Evolutionary conservation across 2,888 invertebrate species (phyloP).

Genomic region (Leucophenga montana): DNA sequence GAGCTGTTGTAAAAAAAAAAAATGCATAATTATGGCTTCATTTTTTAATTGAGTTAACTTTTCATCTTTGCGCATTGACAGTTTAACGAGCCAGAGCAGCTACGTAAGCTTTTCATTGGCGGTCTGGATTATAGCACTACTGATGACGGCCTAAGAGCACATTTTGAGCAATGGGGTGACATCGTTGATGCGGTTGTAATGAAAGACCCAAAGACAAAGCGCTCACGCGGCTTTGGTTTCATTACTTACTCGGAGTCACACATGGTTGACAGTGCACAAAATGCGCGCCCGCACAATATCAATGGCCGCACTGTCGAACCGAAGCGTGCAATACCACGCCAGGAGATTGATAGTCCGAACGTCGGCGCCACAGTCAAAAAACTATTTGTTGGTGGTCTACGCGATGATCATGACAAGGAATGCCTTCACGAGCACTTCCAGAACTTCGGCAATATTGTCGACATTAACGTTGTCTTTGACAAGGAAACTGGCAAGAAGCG

Average conservation of each 20-base stretch:
- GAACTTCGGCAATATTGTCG: constrained; percentile 86
- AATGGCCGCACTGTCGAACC: constrained; percentile 96
- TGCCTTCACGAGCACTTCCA: constrained; percentile 88
- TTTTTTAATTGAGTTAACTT: constrained; percentile 26
- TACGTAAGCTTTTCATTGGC: constrained; percentile 94
- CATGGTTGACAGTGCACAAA: constrained; percentile 98
- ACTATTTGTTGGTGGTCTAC: constrained; percentile 93
- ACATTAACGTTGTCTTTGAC: constrained; percentile 91
- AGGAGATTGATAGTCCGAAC: constrained; percentile 93
- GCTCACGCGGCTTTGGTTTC: constrained; percentile 98
- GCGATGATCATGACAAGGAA: constrained; percentile 93
- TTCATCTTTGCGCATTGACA: constrained; percentile 36
- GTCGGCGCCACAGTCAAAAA: constrained; percentile 95
- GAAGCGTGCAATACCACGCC: constrained; percentile 94
- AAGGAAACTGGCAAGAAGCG: constrained; percentile 94
- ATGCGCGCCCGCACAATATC: constrained; percentile 90
- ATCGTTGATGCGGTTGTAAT: constrained; percentile 97
- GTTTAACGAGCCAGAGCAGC: constrained; percentile 78
- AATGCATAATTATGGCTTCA: neutral
- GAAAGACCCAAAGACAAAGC: constrained; percentile 95
- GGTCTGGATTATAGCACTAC: constrained; percentile 95
- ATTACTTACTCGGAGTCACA: constrained; percentile 94
- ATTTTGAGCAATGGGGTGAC: constrained; percentile 97
- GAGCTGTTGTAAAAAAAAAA: neutral
- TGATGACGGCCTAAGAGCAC: constrained; percentile 90